phyloP scores from a whole-genome alignment of 2,113 vertebrate genomes.

The Colossoma macropomum region DNA sequence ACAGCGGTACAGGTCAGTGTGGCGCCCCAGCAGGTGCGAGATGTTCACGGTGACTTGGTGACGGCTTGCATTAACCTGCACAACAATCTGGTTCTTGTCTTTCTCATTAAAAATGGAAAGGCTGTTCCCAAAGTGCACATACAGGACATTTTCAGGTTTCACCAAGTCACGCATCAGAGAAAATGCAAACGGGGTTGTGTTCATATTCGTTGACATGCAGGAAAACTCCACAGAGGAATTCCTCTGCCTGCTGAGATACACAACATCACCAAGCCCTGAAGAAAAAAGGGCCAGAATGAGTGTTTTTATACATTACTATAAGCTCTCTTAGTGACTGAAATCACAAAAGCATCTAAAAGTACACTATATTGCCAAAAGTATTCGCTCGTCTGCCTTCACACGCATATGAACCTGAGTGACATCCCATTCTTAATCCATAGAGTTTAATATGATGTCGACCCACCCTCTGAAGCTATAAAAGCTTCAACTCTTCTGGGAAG shows the following conservation, averaged over 20 bases:
- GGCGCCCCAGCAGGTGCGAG: conserved; percentile 55
- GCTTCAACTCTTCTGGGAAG: too few species aligned
- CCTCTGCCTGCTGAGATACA: conserved; percentile 56
- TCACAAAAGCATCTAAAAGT: background rate
- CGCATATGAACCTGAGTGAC: too few species aligned
- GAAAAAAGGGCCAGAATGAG: background rate
- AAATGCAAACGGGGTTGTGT: conserved; percentile 36
- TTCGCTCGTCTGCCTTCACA: too few species aligned
- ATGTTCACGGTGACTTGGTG: conserved; percentile 63
- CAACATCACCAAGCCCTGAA: conserved; percentile 50
- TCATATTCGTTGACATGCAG: conserved; percentile 23
- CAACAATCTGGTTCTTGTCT: conserved; percentile 42
- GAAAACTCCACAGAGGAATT: conserved; percentile 62
- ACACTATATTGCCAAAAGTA: too few species aligned
- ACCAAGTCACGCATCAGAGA: conserved; percentile 66
- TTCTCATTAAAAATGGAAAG: fast-evolving
- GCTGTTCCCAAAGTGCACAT: fast-evolving
- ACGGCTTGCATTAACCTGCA: conserved; percentile 40
- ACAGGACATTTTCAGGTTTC: conserved; percentile 45
- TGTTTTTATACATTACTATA: background rate
- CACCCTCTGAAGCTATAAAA: too few species aligned
- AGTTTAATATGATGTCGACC: too few species aligned
- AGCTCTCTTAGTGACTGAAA: too few species aligned
- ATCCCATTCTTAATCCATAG: too few species aligned
- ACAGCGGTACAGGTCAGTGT: conserved; percentile 74